Conservation (phyloP, 2,797 vertebrate genomes). For the Heliangelus exortis region DNA sequence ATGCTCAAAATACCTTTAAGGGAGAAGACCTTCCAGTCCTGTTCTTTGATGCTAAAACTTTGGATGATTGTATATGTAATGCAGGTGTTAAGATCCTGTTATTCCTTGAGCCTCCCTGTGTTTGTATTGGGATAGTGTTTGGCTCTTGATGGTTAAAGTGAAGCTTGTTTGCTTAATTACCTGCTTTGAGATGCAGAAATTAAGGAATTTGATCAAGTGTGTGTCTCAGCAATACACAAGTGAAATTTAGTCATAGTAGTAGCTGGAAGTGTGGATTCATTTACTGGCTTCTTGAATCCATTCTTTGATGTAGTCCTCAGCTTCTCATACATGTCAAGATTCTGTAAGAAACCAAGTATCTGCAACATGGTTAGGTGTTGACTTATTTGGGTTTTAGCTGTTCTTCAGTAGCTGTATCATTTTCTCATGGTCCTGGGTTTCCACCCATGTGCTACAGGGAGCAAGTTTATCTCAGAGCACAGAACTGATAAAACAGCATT, state of each 20-base stretch:
- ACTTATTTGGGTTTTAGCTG: background rate
- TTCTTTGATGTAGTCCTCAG: background rate
- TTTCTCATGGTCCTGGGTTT: background rate
- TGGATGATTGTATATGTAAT: no score
- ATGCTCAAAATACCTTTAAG: background rate
- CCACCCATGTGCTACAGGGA: background rate
- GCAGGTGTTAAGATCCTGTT: background rate
- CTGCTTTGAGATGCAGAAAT: background rate
- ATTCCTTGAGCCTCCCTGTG: background rate
- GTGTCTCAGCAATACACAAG: background rate
- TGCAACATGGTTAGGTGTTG: background rate
- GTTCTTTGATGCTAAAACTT: background rate
- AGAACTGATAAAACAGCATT: background rate
- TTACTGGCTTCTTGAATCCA: background rate
- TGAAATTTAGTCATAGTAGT: background rate
- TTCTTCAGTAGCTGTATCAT: background rate
- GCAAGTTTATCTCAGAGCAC: rapidly evolving
- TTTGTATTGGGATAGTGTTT: background rate
- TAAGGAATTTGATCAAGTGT: background rate
- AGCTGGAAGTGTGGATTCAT: background rate
- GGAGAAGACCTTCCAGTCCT: background rate
- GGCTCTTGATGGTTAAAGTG: background rate
- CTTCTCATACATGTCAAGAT: background rate
- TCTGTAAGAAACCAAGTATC: background rate
- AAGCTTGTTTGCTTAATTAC: background rate